Percentiles rank a stretch among this genome's conserved stretches.
These are phyloP conservation scores for Trachymyrmex cornetzi DNA, from an alignment of 1,140 invertebrate genomes.

Conservation along the genomic window DNA sequence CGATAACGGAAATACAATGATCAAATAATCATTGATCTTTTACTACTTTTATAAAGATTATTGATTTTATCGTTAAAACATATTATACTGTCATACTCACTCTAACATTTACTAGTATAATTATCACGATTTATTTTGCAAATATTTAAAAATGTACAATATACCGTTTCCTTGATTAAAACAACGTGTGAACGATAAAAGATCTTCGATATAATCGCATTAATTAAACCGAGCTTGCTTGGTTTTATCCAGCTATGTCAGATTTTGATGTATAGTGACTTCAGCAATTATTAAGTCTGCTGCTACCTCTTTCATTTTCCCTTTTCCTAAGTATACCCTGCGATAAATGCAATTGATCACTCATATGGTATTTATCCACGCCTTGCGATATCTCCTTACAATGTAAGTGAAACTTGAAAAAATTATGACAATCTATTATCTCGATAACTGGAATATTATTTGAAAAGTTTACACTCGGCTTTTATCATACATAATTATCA, in stretches of 20 bases:
- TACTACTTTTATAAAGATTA: too few species aligned
- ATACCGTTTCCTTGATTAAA: not conserved
- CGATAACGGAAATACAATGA: too few species aligned
- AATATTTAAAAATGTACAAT: not conserved
- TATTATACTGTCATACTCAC: not conserved
- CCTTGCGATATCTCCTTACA: conserved; percentile 2
- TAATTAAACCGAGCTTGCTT: conserved; percentile 9
- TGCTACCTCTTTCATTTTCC: conserved; percentile 45
- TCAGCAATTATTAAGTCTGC: conserved; percentile 70
- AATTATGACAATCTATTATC: not conserved
- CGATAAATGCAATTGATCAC: conserved; percentile 34
- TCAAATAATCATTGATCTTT: too few species aligned
- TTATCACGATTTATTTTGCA: not conserved
- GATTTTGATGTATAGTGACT: conserved; percentile 41
- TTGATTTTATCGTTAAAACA: not conserved
- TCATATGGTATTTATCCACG: conserved; percentile 19
- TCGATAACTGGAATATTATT: not conserved
- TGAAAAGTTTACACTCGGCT: too few species aligned
- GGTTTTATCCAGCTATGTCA: conserved; percentile 31
- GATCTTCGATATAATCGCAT: not conserved
- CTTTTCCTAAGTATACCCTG: not conserved
- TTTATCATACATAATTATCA: not conserved
- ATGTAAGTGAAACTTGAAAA: conserved; percentile 25
- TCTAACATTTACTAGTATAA: not conserved
- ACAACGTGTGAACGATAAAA: not conserved